These are phyloP conservation scores for Ammodytes marinus DNA, from an alignment of 2,113 vertebrate species.

Conservation along the genomic window DNA sequence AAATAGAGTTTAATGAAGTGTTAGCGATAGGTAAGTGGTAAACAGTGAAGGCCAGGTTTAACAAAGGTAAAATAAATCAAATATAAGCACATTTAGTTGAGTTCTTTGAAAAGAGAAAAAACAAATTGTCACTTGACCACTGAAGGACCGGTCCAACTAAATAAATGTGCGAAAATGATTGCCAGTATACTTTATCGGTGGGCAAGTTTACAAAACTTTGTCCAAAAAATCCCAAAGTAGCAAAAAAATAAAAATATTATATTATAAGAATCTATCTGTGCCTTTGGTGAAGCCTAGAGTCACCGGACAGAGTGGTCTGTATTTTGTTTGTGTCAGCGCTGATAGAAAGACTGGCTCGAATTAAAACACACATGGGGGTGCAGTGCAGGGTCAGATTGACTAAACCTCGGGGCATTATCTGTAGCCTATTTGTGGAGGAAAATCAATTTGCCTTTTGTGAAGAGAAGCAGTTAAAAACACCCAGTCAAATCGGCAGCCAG, in stretches of 20 bases:
- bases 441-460: constrained; percentile 73
- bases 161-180: too few relatives aligned
- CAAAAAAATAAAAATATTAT: too few relatives aligned
- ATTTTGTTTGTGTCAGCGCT: constrained; percentile 15
- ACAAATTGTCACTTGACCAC: too few relatives aligned
- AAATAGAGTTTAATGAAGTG: neutral
- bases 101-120: too few relatives aligned
- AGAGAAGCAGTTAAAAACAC: constrained; percentile 48
- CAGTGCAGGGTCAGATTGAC: constrained; percentile 45
- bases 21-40: neutral
- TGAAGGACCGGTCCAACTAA: too few relatives aligned
- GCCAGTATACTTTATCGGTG: too few relatives aligned
- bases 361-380: constrained; percentile 8
- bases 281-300: too few relatives aligned
- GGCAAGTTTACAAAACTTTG: too few relatives aligned
- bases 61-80: too few relatives aligned
- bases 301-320: constrained; percentile 20
- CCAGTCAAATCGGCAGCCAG: constrained; percentile 32
- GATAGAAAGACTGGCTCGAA: constrained; percentile 8
- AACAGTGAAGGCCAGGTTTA: neutral
- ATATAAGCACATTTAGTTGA: too few relatives aligned
- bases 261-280: too few relatives aligned
- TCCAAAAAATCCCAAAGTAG: too few relatives aligned
- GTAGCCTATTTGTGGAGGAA: constrained; percentile 66
- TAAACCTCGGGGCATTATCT: constrained; percentile 68